A percentile compares a stretch with the other conserved stretches of the same genome.
Conservation (phyloP, 2,113 vertebrate species). For the Aptenodytes patagonicus region DNA sequence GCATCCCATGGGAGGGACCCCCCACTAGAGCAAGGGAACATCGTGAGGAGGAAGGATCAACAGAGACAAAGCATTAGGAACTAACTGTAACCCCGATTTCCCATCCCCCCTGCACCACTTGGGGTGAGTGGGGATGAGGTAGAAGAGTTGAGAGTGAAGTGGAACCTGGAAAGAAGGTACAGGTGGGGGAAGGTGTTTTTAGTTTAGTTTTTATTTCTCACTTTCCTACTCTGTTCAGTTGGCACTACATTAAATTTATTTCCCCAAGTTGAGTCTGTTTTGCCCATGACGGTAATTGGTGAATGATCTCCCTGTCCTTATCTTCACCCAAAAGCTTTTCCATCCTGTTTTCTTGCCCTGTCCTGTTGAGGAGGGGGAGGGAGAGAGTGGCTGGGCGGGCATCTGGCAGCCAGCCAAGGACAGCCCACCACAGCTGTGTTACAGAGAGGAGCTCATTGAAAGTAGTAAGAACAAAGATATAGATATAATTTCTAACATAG, state of each 20-base stretch:
- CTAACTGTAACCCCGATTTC: neutral
- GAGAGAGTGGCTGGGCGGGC: neutral
- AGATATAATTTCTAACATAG: neutral
- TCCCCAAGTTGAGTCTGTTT: neutral
- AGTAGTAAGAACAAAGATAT: neutral
- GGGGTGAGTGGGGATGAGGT: fast-evolving
- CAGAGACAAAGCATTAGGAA: neutral
- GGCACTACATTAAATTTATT: neutral
- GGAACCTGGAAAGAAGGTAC: neutral
- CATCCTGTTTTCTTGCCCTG: neutral
- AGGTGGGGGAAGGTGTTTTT: neutral
- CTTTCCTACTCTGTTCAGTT: neutral
- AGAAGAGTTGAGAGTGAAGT: neutral
- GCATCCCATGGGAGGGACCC: neutral
- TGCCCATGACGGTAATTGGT: neutral
- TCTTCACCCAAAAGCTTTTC: neutral
- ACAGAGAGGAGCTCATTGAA: neutral
- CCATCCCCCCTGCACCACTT: neutral
- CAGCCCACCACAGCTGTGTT: neutral
- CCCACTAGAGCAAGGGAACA: neutral
- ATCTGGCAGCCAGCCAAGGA: neutral
- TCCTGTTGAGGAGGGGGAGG: neutral
- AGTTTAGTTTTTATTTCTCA: neutral
- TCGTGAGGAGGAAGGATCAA: neutral
- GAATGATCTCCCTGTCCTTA: neutral